phyloP scores from a whole-genome alignment of 1,140 invertebrate species.

The Saccostrea echinata region DNA sequence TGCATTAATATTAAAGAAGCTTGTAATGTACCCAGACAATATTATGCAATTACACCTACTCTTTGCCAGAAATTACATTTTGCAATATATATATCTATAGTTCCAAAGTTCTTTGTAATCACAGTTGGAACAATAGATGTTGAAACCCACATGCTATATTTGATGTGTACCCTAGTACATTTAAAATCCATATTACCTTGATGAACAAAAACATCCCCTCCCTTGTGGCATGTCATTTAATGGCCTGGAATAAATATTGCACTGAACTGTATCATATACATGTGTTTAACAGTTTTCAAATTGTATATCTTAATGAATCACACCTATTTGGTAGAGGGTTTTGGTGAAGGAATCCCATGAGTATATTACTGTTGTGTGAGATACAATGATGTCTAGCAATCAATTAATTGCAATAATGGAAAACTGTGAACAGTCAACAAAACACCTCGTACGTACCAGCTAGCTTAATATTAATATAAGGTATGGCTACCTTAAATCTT shows the following conservation, averaged over 20 bases:
- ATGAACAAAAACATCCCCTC: neutral
- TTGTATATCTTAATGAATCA: too few relatives aligned
- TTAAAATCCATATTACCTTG: neutral
- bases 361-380: neutral
- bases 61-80: neutral
- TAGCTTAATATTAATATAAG: too few relatives aligned
- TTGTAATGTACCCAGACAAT: neutral
- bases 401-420: conserved; percentile 1
- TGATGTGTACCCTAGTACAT: neutral
- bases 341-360: neutral
- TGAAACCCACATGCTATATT: neutral
- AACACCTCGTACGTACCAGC: too few relatives aligned
- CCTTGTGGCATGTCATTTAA: neutral
- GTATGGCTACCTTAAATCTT: too few relatives aligned
- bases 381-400: neutral
- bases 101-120: neutral
- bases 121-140: neutral
- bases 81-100: neutral
- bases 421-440: too few relatives aligned
- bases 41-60: neutral
- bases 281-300: too few relatives aligned
- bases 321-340: too few relatives aligned
- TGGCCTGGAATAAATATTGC: neutral
- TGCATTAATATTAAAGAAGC: conserved; percentile 9
- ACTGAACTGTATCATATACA: neutral